Conservation (phyloP, 1,140 invertebrate genomes). For the Sycophaga agraensis region DNA sequence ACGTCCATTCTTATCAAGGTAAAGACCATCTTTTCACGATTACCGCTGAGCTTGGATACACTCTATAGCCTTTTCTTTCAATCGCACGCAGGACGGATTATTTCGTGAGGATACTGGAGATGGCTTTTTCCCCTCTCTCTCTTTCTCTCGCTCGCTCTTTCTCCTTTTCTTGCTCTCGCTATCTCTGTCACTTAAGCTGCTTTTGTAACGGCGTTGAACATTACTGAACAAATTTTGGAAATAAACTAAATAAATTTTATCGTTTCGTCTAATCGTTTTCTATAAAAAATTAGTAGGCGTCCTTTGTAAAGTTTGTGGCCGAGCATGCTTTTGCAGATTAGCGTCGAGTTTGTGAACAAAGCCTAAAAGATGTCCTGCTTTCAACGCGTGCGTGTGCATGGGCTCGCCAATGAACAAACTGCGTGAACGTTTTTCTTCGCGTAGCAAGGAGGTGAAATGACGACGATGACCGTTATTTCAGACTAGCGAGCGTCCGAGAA, state of each 20-base stretch:
- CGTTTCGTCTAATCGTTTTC: too few relatives aligned
- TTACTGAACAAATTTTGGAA: too few relatives aligned
- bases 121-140: not conserved
- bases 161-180: not conserved
- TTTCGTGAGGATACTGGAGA: not conserved
- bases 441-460: not conserved
- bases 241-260: too few relatives aligned
- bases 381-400: not conserved
- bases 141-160: too few relatives aligned
- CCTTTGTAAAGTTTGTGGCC: not conserved
- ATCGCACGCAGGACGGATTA: too few relatives aligned
- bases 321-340: too few relatives aligned
- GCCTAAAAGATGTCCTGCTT: too few relatives aligned
- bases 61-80: not conserved
- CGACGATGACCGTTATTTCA: slow-evolving; percentile 20
- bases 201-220: not conserved
- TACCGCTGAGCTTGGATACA: not conserved
- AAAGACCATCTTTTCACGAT: slow-evolving; percentile 27
- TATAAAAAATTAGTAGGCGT: too few relatives aligned
- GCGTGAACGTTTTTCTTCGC: not conserved
- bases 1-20: slow-evolving; percentile 50
- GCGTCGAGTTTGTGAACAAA: too few relatives aligned
- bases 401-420: not conserved
- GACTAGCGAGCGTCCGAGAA: not conserved
- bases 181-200: not conserved